These are phyloP conservation scores for Monoplex corrugatus DNA, from an alignment of 2,888 invertebrate species.

Conservation along the genomic window DNA sequence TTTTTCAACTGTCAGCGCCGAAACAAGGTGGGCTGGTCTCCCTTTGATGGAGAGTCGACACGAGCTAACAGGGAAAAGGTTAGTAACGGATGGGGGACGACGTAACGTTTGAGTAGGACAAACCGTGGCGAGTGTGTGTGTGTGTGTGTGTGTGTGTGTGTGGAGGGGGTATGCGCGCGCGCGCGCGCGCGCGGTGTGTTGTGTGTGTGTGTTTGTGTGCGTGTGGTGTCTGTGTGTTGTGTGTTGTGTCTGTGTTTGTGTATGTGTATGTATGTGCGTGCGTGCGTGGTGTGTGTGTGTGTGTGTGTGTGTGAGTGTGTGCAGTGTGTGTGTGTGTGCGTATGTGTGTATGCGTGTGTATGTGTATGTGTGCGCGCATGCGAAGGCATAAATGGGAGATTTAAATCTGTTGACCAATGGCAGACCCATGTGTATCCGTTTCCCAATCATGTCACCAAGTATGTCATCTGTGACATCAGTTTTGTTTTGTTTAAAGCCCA, in stretches of 20 bases:
- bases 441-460: too few species aligned
- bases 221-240: too few species aligned
- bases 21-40: slow-evolving; percentile 10
- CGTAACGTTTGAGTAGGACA: not conserved
- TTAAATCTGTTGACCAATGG: too few species aligned
- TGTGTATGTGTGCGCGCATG: not conserved
- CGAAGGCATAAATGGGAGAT: too few species aligned
- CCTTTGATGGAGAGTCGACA: slow-evolving; percentile 42
- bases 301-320: slow-evolving; percentile 24
- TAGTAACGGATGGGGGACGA: not conserved
- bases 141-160: slow-evolving; percentile 33
- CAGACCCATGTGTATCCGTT: too few species aligned
- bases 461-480: too few species aligned
- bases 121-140: not conserved
- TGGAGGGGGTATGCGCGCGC: too few species aligned
- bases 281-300: slow-evolving; percentile 32
- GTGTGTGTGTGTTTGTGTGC: slow-evolving; percentile 23
- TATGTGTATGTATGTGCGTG: slow-evolving; percentile 9
- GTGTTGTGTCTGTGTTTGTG: slow-evolving; percentile 27
- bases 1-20: slow-evolving; percentile 44
- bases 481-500: too few species aligned
- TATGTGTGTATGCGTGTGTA: slow-evolving; percentile 24
- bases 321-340: slow-evolving; percentile 29
- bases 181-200: not conserved
- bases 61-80: slow-evolving; percentile 32